Evolutionary conservation across 1,140 invertebrate genomes (phyloP).

Genomic region (Drosophila teissieri): DNA sequence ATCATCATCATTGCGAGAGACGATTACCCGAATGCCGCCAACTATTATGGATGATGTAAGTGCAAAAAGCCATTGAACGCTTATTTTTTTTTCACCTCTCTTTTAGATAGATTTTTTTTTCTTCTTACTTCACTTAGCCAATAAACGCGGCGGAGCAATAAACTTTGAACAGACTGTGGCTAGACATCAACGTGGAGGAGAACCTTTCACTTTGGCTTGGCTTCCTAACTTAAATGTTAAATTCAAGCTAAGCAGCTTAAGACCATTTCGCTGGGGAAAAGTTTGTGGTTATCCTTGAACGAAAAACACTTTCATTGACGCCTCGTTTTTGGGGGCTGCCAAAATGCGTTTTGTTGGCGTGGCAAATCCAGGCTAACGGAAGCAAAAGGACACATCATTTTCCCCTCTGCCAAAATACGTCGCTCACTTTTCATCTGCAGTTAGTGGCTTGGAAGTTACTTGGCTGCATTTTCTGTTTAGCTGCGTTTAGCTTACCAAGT

Average conservation of each 20-base stretch:
- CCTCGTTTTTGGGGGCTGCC: conserved; percentile 20
- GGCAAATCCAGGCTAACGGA: conserved; percentile 19
- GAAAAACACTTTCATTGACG: conserved; percentile 65
- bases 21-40: conserved; percentile 39
- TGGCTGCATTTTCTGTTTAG: conserved; percentile 46
- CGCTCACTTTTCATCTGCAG: conserved; percentile 45
- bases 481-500: conserved; percentile 49
- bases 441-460: conserved; percentile 59
- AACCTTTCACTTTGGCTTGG: conserved; percentile 22
- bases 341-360: conserved; percentile 32
- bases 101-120: conserved; percentile 8
- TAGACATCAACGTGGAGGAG: conserved; percentile 29
- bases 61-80: conserved; percentile 63
- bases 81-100: conserved; percentile 33
- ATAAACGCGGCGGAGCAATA: conserved; percentile 41
- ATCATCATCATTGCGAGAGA: conserved; percentile 40
- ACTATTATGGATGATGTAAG: conserved; percentile 65
- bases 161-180: conserved; percentile 49
- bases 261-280: conserved; percentile 26
- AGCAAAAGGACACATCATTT: conserved; percentile 33
- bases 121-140: conserved; percentile 28
- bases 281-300: conserved; percentile 50
- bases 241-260: conserved; percentile 50
- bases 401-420: background rate
- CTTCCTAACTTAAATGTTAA: conserved; percentile 43